Evolutionary conservation across 2,797 vertebrate genomes (phyloP), one percentile per base, ranked within the genome.

Genomic region (Sebastes taczanowskii): DNA sequence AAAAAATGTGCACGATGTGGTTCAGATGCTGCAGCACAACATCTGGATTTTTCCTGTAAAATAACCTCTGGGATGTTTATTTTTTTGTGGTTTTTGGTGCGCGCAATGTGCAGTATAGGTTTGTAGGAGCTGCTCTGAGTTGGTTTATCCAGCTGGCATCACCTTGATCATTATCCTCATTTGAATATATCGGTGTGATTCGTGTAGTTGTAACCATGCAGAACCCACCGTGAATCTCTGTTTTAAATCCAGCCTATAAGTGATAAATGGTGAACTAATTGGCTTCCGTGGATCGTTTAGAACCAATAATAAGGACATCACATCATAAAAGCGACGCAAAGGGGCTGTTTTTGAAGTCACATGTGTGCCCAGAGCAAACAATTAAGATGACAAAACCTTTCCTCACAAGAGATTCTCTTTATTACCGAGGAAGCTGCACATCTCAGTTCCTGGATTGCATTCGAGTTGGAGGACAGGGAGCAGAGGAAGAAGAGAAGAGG

Each of bases 321-420:
- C 56, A 78, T 62, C 62, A 29, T 53, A 77, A 53, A 78, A 74
- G 74, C 80, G 75, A 86, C 78, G 82, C 83, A 75, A 42, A 42
- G 84, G 22, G 83, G 83, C 82, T 77, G 78, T 46, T 78, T 78
- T 84, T 82, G 83, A 63, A 92, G 89, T 86, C 87, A 83, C 85
- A 76, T 74, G 85, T 74, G 85, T 75, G 89, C 87, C 74, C 89
- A 42, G 84, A 83, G 42, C 87, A 86, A 85, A 86, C 88, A 89
- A 88, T 77, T 90, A 94, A 94, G 87, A 95, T 95, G 94, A 93
- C 90, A 90, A 91, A 80, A 88, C 10, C 83, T 85, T 42, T 90
- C 84, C 87, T 63, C 80, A 76, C 46, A 72, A 82, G 77, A 77
- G 90, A 88, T 86, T 78, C 11, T 90, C 81, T 78, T 83, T 71